Evolutionary conservation across 2,888 invertebrate species (phyloP).

Genomic region (Athetis lepigone): DNA sequence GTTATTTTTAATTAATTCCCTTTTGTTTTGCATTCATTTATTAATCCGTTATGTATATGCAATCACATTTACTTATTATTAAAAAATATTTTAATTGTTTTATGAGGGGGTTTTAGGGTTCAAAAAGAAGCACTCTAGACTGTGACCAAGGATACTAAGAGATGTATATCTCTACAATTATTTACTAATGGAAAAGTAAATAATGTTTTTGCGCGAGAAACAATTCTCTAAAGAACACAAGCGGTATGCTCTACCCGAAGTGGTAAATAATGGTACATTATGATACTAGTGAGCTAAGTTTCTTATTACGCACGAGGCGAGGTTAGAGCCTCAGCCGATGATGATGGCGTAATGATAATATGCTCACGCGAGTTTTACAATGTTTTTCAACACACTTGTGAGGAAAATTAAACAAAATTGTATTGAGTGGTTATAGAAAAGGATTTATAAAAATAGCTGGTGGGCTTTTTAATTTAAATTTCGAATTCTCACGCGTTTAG

Average conservation of each 20-base stretch:
- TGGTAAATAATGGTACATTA: too few relatives aligned
- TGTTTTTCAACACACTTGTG: too few relatives aligned
- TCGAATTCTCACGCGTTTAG: too few relatives aligned
- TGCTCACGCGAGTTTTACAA: too few relatives aligned
- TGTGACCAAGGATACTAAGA: constrained; percentile 30
- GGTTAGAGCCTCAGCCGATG: too few relatives aligned
- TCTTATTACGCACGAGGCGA: too few relatives aligned
- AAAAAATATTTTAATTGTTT: constrained; percentile 22
- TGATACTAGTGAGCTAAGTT: too few relatives aligned
- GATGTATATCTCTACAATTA: constrained; percentile 42
- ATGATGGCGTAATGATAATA: too few relatives aligned
- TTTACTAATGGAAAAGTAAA: constrained; percentile 54
- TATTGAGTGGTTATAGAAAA: too few relatives aligned
- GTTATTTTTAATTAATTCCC: constrained; percentile 27
- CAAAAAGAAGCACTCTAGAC: constrained; percentile 55
- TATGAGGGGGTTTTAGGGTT: constrained; percentile 17
- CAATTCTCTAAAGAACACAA: constrained; percentile 62
- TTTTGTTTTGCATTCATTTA: constrained; percentile 30
- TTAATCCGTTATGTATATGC: constrained; percentile 33
- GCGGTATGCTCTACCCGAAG: constrained; percentile 58
- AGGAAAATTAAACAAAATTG: too few relatives aligned
- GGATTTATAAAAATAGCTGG: too few relatives aligned
- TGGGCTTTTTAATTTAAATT: too few relatives aligned
- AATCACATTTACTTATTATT: constrained; percentile 33
- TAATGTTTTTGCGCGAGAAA: constrained; percentile 64